Conservation (phyloP, 30 jellyfish, hydroid and myxozoan species). For the Rhopilema esculentum region DNA sequence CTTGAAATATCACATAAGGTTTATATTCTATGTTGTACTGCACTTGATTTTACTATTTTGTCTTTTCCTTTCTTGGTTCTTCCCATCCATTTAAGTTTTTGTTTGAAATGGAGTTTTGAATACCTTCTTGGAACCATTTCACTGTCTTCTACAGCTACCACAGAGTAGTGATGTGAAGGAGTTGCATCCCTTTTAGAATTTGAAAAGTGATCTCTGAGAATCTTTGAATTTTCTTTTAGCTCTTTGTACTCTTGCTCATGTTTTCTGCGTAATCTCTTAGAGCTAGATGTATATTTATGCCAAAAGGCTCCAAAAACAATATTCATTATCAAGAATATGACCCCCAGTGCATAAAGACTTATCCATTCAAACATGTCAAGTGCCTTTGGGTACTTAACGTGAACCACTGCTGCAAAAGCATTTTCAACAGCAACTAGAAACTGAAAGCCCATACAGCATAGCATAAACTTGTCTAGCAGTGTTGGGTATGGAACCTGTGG, state of each 20-base stretch:
- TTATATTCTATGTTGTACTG: conserved; percentile 40
- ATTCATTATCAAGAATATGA: conserved; percentile 30
- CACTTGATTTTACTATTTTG: conserved; percentile 44
- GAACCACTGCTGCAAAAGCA: conserved; percentile 73
- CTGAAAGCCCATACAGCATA: conserved; percentile 79
- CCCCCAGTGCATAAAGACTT: conserved; percentile 39
- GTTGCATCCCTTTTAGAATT: conserved; percentile 4
- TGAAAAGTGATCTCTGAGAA: conserved; percentile 20
- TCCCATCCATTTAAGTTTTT: neutral
- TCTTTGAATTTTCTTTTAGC: conserved; percentile 20
- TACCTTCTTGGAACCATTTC: neutral
- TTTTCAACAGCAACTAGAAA: conserved; percentile 86
- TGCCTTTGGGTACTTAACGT: conserved; percentile 25
- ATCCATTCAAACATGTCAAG: conserved; percentile 52
- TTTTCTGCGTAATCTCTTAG: conserved; percentile 25
- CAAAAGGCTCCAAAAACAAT: conserved; percentile 53
- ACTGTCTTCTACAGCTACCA: neutral
- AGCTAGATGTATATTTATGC: conserved; percentile 47
- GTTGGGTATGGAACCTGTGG: conserved; percentile 94
- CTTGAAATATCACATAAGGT: too few relatives aligned
- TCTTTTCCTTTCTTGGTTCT: conserved; percentile 5
- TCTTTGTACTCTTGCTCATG: conserved; percentile 40
- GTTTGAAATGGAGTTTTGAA: neutral
- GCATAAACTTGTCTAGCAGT: conserved; percentile 82
- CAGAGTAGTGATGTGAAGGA: neutral